Evolutionary conservation across 2,888 invertebrate genomes (phyloP), one percentile per base, ranked within the genome.

Genomic region (Spodoptera picta): DNA sequence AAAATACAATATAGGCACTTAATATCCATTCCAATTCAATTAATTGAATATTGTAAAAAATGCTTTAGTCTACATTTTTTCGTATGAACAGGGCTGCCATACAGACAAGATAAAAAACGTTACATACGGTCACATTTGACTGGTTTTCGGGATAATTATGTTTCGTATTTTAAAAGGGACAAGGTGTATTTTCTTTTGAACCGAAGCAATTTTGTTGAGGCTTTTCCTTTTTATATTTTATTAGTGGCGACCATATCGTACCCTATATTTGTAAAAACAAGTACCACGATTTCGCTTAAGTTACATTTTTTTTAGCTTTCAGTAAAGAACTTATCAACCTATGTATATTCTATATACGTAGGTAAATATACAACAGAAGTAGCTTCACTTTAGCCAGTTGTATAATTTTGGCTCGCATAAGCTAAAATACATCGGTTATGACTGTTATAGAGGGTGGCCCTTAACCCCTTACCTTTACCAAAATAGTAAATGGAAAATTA

Each of bases 11-110:
- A 36, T 67, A 67, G 72, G 73, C 70, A 71, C 59, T 49, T 59
- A 69, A 62, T 47, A 76, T 79, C 74, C 77, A 77, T 79, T 84
- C 79, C 77, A 82, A 82, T 82, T 72, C 70, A 67, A 73, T 72
- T 55, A 75, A 58, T 23, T 58, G 55, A 31, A 36, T 36, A 2
- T 36, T 36, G 9, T 9, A 36, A 27, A 24, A 52, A 52, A 46
- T 52, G 45, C 54, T 58, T 44, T 43, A 55, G 48, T 51, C 48
- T 23, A 48, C 31, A 12, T 19, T 11, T 23, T 57, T 46, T 10
- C 10, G 44, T 55, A n/a, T 19, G 24, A 31, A 42, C 12, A 55
- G 7, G 41, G 10, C 2, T 54, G 41, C 14, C 31, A 14, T 31
- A 64, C 47, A 45, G 49, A 11, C 46, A 11, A 42, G n/a, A 50